Base-by-base conservation (phyloP, 2,888 invertebrate genomes). In the Lingula anatina region DNA sequence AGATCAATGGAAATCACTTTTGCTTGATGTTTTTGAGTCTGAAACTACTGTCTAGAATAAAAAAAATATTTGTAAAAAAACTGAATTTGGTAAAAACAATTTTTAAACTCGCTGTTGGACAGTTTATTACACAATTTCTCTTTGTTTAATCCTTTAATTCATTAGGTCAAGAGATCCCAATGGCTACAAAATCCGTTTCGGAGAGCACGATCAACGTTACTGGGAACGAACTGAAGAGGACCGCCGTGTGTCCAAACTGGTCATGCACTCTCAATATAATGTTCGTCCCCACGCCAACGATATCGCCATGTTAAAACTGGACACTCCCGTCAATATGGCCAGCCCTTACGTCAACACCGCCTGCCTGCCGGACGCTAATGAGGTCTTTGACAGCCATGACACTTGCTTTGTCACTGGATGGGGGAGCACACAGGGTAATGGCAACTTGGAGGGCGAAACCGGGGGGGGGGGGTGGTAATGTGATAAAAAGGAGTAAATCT, bases 321-420 rank as follows among this genome's bases (percentile, higher is more conserved):
- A 47, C 5, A n/a, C 39, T 5, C 63, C 68, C 0, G 57, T 63
- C 26, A 51, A 42, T 12, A 23, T 60, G 9, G 63, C 57, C 15
- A 50, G 44, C n/a, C 44, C 49, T 35, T 57, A 59, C 42, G 57
- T 68, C 15, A 54, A 51, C 36, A 45, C 57, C 9, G 59, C 50
- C 0, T 69, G 69, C 50, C 49, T 66, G 35, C 64, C 69, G 3
- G 41, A 44, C 23, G 48, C 26, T 9, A 52, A 50, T 7, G 15
- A n/a, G 39, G 5, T 5, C 20, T 12, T 38, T 46, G 5, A 57
- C 4, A 35, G 44, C 12, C 62, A 58, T 3, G 51, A 54, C 3
- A 39, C 50, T 12, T 64, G 65, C 36, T 65, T 62, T 49, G 55
- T 62, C 3, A 65, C 65, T 1, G 69, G 69, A 12, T 68, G 64